Evolutionary conservation across 2,113 vertebrate genomes (phyloP).

Genomic region (Alces alces): DNA sequence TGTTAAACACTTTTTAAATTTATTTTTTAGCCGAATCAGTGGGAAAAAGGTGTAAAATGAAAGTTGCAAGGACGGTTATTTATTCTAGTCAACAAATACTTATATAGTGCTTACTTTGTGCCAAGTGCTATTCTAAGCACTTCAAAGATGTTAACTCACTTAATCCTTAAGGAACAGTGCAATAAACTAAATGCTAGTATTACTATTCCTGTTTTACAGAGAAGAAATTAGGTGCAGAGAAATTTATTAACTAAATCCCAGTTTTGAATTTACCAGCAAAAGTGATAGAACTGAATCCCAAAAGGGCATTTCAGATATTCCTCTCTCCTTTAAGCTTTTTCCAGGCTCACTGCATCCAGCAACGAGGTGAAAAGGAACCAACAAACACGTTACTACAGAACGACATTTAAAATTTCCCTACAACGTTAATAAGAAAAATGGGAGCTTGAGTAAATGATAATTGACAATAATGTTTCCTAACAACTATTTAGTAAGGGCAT

Average conservation of each 20-base stretch:
- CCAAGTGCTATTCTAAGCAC: background rate
- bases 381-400: background rate
- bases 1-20: background rate
- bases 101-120: background rate
- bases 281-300: background rate
- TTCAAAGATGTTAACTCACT: background rate
- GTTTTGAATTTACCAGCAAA: background rate
- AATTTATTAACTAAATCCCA: background rate
- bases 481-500: background rate
- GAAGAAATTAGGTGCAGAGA: background rate
- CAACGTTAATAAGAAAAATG: background rate
- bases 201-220: background rate
- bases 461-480: background rate
- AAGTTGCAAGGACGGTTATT: background rate
- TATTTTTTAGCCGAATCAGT: background rate
- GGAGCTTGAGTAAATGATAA: background rate
- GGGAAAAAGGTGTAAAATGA: background rate
- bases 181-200: background rate
- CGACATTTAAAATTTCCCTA: background rate
- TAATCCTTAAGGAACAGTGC: background rate
- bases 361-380: background rate
- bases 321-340: background rate
- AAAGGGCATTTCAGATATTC: background rate
- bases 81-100: background rate
- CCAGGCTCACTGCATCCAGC: background rate